A percentile compares a stretch with the other conserved stretches of the same genome.
phyloP scores from a whole-genome alignment of 2,888 invertebrate species.

The Pollenia labialis region DNA sequence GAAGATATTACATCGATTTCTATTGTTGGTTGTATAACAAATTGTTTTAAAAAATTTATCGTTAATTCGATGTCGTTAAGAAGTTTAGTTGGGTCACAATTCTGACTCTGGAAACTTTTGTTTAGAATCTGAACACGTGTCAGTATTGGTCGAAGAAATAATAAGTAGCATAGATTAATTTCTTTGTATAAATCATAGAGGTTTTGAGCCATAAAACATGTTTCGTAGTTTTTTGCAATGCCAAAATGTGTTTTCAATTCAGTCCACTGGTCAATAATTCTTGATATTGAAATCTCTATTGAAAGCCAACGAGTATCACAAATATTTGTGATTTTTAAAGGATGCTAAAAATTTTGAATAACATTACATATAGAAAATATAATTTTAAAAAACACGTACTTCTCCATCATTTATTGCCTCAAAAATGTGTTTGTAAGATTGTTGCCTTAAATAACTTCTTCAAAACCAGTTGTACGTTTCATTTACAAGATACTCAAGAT shows the following conservation, averaged over 20 bases:
- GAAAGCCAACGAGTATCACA: conserved; percentile 64
- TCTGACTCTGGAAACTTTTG: conserved; percentile 3
- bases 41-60: conserved; percentile 11
- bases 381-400: neutral
- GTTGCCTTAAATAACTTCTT: conserved; percentile 3
- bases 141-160: conserved; percentile 10
- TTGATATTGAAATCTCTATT: conserved; percentile 27
- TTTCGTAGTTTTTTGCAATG: conserved; percentile 7
- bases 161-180: neutral
- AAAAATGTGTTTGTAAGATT: conserved; percentile 28
- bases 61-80: neutral
- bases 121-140: conserved; percentile 3
- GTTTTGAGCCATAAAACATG: neutral
- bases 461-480: conserved; percentile 36
- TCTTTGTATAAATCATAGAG: conserved; percentile 1
- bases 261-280: conserved; percentile 3
- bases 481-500: conserved; percentile 3
- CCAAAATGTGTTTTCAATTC: conserved; percentile 13
- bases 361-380: neutral
- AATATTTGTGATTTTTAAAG: conserved; percentile 59
- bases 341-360: conserved; percentile 1
- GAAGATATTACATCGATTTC: neutral
- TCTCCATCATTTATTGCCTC: conserved; percentile 31
- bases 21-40: neutral
- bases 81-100: conserved; percentile 18